phyloP scores from a whole-genome alignment of 2,113 vertebrate genomes.

The Microtus oregoni region DNA sequence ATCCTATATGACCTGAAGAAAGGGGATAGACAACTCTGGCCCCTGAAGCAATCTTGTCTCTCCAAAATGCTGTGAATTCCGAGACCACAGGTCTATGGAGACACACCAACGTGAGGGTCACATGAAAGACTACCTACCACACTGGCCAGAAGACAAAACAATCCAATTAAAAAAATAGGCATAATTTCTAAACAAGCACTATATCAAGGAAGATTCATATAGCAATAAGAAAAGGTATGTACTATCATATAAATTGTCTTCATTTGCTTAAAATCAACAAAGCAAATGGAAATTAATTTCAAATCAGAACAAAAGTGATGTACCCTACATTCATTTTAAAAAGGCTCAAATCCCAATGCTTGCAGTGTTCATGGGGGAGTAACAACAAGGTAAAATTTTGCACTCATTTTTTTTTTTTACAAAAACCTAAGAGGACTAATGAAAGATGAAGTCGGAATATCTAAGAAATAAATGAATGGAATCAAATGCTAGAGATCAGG shows the following conservation, averaged over 20 bases:
- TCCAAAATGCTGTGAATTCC: background rate
- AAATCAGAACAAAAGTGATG: background rate
- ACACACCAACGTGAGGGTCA: background rate
- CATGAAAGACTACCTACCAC: background rate
- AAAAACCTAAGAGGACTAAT: background rate
- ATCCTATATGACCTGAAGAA: background rate
- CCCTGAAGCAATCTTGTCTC: too few relatives aligned
- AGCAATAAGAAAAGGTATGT: background rate
- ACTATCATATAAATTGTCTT: background rate
- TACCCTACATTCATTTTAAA: background rate
- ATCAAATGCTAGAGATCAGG: background rate
- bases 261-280: background rate
- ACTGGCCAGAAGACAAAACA: background rate
- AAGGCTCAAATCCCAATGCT: background rate
- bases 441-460: background rate
- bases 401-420: background rate
- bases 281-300: background rate
- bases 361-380: background rate
- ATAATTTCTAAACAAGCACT: background rate
- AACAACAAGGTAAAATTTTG: background rate
- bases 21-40: background rate
- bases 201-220: background rate
- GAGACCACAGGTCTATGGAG: background rate
- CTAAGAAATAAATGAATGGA: slow-evolving; percentile 26
- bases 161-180: background rate